Conservation (phyloP, 2,797 vertebrate species). For the Scarus forsteni region DNA sequence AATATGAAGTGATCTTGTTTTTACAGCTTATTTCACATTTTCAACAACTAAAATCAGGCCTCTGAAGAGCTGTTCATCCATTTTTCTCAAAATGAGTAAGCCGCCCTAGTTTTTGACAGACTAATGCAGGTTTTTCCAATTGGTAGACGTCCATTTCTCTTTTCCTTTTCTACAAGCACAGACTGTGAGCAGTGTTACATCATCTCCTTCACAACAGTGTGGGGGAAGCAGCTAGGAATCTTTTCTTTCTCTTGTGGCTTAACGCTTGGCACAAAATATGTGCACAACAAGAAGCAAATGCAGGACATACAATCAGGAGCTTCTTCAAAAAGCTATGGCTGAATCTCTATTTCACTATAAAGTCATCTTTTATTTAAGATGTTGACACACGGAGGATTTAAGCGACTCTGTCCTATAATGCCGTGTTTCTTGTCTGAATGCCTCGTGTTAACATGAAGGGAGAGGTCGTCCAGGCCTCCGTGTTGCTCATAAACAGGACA, state of each 20-base stretch:
- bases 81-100: too few species aligned
- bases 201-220: slow-evolving; percentile 30
- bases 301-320: slow-evolving; percentile 8
- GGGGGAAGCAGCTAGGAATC: slow-evolving; percentile 20
- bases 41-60: too few species aligned
- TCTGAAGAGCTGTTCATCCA: too few species aligned
- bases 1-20: background rate
- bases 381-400: too few species aligned
- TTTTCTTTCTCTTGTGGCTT: slow-evolving; percentile 35
- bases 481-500: slow-evolving; percentile 32
- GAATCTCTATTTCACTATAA: slow-evolving; percentile 7
- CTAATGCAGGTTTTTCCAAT: too few species aligned
- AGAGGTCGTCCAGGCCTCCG: slow-evolving; percentile 33
- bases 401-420: background rate
- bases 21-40: too few species aligned
- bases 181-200: slow-evolving; percentile 24
- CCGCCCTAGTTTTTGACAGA: too few species aligned
- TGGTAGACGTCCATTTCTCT: too few species aligned
- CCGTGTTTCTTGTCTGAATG: background rate
- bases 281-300: slow-evolving; percentile 17
- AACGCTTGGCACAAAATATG: slow-evolving; percentile 25
- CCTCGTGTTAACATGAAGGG: background rate
- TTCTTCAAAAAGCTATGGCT: slow-evolving; percentile 1
- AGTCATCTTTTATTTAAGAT: background rate
- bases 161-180: background rate